Evolutionary conservation across 2,113 vertebrate species (phyloP).

Genomic region (Parus major): DNA sequence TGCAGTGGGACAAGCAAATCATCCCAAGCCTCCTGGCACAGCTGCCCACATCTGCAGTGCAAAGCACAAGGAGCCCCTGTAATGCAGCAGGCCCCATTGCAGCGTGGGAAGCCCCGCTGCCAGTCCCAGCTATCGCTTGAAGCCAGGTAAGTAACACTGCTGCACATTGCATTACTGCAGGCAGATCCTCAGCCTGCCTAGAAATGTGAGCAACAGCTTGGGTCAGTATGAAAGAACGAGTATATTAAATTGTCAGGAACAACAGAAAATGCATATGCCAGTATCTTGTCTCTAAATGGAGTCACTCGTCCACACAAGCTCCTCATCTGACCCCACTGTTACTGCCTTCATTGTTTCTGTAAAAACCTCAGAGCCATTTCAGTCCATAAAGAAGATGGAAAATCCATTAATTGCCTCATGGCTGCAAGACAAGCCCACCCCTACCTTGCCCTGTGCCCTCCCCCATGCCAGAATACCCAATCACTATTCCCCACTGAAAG

Average conservation of each 20-base stretch:
- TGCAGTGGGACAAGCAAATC: neutral
- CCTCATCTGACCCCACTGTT: neutral
- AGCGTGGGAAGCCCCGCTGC: neutral
- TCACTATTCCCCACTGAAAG: neutral
- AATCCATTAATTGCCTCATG: neutral
- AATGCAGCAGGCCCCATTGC: fast-evolving
- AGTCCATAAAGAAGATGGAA: neutral
- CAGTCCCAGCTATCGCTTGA: neutral
- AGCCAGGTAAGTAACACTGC: neutral
- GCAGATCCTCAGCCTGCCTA: neutral
- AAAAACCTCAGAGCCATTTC: neutral
- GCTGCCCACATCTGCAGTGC: neutral
- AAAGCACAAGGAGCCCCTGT: neutral
- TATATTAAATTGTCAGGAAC: neutral
- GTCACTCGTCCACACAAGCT: neutral
- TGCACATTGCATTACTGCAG: neutral
- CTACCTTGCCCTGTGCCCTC: neutral
- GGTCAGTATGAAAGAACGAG: neutral
- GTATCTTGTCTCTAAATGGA: neutral
- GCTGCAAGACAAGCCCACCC: neutral
- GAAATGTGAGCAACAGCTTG: neutral
- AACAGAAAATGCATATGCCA: neutral
- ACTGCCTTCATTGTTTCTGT: neutral
- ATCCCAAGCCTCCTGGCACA: neutral
- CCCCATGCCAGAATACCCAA: neutral